Base-by-base conservation (phyloP, 2,888 invertebrate species). In the Biston stratarius region DNA sequence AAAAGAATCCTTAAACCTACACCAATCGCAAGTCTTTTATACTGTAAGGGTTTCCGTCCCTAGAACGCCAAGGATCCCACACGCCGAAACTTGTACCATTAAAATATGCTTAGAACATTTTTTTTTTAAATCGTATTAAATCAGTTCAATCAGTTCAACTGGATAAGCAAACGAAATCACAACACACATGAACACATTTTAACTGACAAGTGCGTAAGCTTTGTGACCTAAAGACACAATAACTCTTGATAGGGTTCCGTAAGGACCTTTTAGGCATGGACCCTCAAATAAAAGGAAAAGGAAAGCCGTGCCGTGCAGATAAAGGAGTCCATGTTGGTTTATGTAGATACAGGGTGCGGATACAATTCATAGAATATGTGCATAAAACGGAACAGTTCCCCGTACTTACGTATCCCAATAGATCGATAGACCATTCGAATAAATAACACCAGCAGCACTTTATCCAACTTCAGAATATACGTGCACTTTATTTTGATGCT, bases 281-380 rank as follows among this genome's bases (percentile, higher is more conserved):
- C n/a, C 56, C 49, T 55, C 44, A 47, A 45, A 60, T 40, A 45
- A 59, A 48, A 60, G 14, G 42, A 67, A n/a, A 56, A 6, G 61
- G 63, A 56, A 48, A 34, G 45, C 40, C 62, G 49, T 12, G 59
- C 38, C 33, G 51, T 40, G 10, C 3, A 63, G 48, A 63, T 51
- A 51, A 49, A 49, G 34, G 44, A 58, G 58, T 14, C 34, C 7
- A 6, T 57, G 66, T 61, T 61, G 61, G 61, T 52, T 66, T 66
- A 58, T 61, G 57, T 49, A 66, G 61, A 61, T 61, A 57, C 45
- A n/a, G 44, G 48, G 57, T 38, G 40, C 12, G 65, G 51, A 49
- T 45, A 63, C 59, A 49, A 56, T 67, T 60, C 67, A 67, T 67
- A 68, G 60, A 68, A 60, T 68, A 67, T 68, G 67, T 68, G 63